Base-by-base conservation (phyloP, 2,888 invertebrate species). In the Suillia variegata region DNA sequence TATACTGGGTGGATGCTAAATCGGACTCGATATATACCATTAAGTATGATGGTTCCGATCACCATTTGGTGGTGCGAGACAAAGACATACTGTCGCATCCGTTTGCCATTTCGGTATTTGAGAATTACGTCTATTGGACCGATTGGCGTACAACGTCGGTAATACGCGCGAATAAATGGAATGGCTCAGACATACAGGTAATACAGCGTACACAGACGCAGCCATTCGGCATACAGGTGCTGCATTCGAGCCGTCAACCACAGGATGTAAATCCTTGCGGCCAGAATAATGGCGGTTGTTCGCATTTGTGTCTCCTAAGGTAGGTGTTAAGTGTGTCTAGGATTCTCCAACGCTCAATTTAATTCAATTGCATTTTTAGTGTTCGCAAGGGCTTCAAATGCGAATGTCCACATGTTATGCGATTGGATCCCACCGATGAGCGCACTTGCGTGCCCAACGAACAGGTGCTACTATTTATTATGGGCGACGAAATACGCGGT, bases 71-170 rank as follows among this genome's bases (percentile, higher is more conserved):
- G 63, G 84, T 94, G 70, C 85, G 87, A 63, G 89, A 89, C 55
- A 90, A 91, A 78, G 88, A 90, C 59, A 86, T 89, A 70, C 83
- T 93, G 56, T 88, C 92, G 51, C 96, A 96, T 85, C 94, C 96
- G 0, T 96, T 96, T 84, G 92, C 95, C 50, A 88, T 96, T 65
- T 87, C 93, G 0, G 85, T 95, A 60, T 94, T 91, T 83, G 94
- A 92, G 77, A 89, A 90, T 75, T 89, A 91, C 80, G 89, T 96
- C 12, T 96, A 93, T 83, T 96, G 95, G 94, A 95, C 94, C 0
- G 96, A 96, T 83, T 96, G 96, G 96, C 86, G 93, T 65, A 89
- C 89, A 58, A 93, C 93, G 79, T 89, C 92, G 63, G 91, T 96
- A 2, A 89, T 93, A 69, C 85, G 91, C 73, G 94, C 94, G 26